These are phyloP conservation scores for Xenopus laevis DNA, from an alignment of 2,113 vertebrate species.

Conservation along the genomic window DNA sequence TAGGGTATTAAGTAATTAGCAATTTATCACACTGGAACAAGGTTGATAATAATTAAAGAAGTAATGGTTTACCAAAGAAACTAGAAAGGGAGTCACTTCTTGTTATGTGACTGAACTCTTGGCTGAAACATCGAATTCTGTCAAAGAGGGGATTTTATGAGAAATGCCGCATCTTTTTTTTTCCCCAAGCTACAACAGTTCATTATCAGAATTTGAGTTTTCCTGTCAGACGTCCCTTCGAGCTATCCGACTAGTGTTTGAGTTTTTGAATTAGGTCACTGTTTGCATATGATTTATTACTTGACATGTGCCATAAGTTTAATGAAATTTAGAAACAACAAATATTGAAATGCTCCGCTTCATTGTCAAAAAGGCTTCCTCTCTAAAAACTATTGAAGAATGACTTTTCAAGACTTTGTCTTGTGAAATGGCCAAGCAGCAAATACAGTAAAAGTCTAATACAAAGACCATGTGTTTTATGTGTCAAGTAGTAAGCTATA, in stretches of 20 bases:
- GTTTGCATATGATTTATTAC: constrained; percentile 59
- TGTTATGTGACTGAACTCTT: constrained; percentile 75
- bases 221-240: constrained; percentile 63
- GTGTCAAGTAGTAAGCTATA: too few species aligned
- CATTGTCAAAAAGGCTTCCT: neutral
- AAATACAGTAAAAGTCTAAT: too few species aligned
- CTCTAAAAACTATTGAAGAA: neutral
- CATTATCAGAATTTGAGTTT: constrained; percentile 68
- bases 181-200: constrained; percentile 53
- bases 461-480: too few species aligned
- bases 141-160: constrained; percentile 59
- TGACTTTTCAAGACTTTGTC: neutral
- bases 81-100: constrained; percentile 91
- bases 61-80: constrained; percentile 90
- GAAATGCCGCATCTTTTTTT: constrained; percentile 52
- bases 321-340: constrained; percentile 42
- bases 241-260: constrained; percentile 58
- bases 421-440: too few species aligned
- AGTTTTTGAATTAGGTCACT: constrained; percentile 59
- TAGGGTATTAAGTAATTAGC: constrained; percentile 98
- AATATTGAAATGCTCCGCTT: neutral
- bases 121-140: constrained; percentile 71
- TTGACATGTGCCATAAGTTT: constrained; percentile 47
- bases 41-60: constrained; percentile 97
- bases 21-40: constrained; percentile 97